Base-by-base conservation (phyloP, 1,140 invertebrate species). In the Sycophaga agraensis region DNA sequence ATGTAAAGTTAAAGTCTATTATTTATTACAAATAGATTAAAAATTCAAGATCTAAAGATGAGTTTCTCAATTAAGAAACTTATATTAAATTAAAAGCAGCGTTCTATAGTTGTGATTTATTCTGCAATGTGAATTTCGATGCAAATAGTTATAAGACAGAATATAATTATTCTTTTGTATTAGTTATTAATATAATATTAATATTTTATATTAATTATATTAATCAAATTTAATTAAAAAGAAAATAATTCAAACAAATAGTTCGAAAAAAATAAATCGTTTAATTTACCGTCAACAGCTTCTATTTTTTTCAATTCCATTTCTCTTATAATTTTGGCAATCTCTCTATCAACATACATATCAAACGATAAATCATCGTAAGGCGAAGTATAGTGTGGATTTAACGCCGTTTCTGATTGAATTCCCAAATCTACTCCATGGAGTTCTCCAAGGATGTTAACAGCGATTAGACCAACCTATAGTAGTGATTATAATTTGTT, bases 301-400 rank as follows among this genome's bases (percentile, higher is more conserved):
- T 88, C 84, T 55, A 89, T 84, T 74, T 97, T 97, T 71, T 92
- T 93, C 11, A 86, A 82, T 74, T 97, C 94, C 81, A 98, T 85
- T 70, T 87, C 87, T 14, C 91, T 82, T n/a, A 98, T 92, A 42
- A 94, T 86, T 67, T 89, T 88, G 0, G 92, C 92, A 4, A 96
- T 90, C 67, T 96, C 93, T n/a, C 89, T 88, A 77, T 97, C 94
- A 8, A 97, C 93, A 71, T 98, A 98, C 94, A 98, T 98, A 49
- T 94, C 92, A 80, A 97, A 97, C 0, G 94, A 90, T n/a, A 98
- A 81, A 78, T 98, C 94, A 74, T 98, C 94, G 69, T 94, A 92
- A 0, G 92, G 89, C 1, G 93, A 96, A 55, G 88, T 88, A 57
- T 89, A 87, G 66, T 87, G 84, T 14, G 85, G 83, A 70, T 84